Evolutionary conservation across 2,113 vertebrate genomes (phyloP), one percentile per base, ranked within the genome.

Genomic region (Halichoeres trimaculatus): DNA sequence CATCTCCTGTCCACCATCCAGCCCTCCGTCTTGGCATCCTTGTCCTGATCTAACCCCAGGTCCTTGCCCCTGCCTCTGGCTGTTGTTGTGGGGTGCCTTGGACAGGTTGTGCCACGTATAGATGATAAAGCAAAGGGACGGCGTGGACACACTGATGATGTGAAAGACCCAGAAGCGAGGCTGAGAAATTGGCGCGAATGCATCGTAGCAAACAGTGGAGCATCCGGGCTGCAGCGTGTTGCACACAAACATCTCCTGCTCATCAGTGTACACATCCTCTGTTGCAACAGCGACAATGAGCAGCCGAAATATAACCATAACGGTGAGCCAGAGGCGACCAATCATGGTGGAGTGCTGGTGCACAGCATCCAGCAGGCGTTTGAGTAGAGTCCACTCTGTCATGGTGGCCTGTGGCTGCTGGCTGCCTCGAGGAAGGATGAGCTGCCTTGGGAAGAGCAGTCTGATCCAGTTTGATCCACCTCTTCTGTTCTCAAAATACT

Each of bases 321-420:
- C 92, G 0, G 94, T 94, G 48, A 95, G 93, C 94, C 94, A 95
- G 52, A 95, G 84, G 17, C 93, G 90, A 1, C 94, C 94, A 34
- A 94, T 93, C 91, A 94, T 92, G 54, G 94, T 94, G 86, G 94
- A 95, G 88, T 95, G 94, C 83, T 94, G 94, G 84, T 95, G 93
- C 34, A 95, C 94, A 1, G 94, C 93, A 17, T 95, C 94, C 69
- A 95, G 86, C 36, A 94, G 92, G 16, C 94, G 89, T 79, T 95
- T 95, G 52, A 95, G 91, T 78, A 94, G 65, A 30, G 93, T 94
- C 94, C 94, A 95, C 89, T 95, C 94, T 20, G 93, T 94, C 94
- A 95, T 95, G 73, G 72, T 80, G 88, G 75, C 70, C 73, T 71
- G 77, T 56, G 55, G 67, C 53, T 75, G 77, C 38, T 8, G 47